Evolutionary conservation across 2,888 invertebrate species (phyloP), one percentile per base, ranked within the genome.

Genomic region (Ochropacha duplaris): DNA sequence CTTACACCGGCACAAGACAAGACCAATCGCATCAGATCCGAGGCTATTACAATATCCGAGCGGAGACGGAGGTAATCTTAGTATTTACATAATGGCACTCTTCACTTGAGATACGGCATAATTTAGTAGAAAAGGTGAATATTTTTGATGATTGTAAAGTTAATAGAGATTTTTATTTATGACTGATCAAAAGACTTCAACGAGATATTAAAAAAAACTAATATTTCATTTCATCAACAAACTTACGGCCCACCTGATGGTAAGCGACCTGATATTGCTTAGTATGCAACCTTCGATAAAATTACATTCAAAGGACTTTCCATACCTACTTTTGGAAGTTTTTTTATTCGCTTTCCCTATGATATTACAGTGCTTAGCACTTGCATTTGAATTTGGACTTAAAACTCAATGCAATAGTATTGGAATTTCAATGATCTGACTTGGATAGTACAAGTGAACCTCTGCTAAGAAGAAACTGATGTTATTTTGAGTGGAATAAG

Each of bases 401-500:
- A 67, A 59, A 2, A 0, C 4, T 11, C 1, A 22, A 0, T 2
- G 22, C 9, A n/a, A 59, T 59, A 82, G 58, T 59, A 63, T 59
- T 19, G 6, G 66, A 54, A 61, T 58, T 74, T 60, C 49, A 54
- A 28, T 55, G 58, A 9, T 39, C 34, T 56, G 39, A 54, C 49
- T 6, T 54, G 54, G 34, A 56, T 62, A 59, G 60, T 71, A 65
- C 69, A 62, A 77, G 76, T 74, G 85, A 91, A 91, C 83, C 90
- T 80, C 81, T 88, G 90, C 87, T 88, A 84, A 87, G 82, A 87
- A 83, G 88, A 84, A 87, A 84, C 86, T 82, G 84, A 87, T 89
- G 90, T 88, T 90, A 88, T 90, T 90, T 90, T 90, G 88, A 91
- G 80, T 87, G 85, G 83, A 87, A 88, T 90, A 91, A 89, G 86